Evolutionary conservation across 1,140 invertebrate species (phyloP).

Genomic region (Heterodera schachtii): DNA sequence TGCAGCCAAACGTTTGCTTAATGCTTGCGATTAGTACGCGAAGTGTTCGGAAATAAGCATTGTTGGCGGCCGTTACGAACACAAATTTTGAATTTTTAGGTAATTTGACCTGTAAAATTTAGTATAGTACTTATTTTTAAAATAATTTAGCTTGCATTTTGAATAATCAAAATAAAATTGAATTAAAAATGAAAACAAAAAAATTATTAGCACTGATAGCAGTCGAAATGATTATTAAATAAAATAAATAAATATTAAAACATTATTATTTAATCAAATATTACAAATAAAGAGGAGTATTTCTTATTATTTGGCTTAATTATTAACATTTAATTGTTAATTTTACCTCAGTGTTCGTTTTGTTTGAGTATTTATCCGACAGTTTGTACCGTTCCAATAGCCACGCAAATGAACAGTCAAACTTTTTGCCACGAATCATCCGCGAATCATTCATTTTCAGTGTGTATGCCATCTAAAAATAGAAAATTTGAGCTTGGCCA

Average conservation of each 20-base stretch:
- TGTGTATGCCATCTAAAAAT: background rate
- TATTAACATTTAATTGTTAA: too few relatives aligned
- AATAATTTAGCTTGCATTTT: too few relatives aligned
- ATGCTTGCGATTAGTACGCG: background rate
- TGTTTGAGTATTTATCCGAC: background rate
- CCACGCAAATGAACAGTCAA: background rate
- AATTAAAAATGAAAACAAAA: too few relatives aligned
- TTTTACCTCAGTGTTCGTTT: background rate
- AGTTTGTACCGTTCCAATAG: background rate
- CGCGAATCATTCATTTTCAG: background rate
- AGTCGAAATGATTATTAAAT: too few relatives aligned
- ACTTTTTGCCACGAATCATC: background rate
- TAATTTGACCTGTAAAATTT: background rate
- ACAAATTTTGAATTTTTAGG: background rate
- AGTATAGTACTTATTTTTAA: too few relatives aligned
- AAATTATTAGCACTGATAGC: too few relatives aligned
- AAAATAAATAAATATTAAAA: too few relatives aligned
- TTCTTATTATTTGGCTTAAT: too few relatives aligned
- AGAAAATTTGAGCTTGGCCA: too few relatives aligned
- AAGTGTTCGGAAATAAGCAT: background rate
- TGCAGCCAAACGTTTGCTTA: background rate
- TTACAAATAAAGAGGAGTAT: too few relatives aligned
- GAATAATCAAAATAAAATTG: too few relatives aligned
- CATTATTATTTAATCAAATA: too few relatives aligned
- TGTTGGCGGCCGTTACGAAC: background rate